These are phyloP conservation scores for Drosophila nannoptera DNA, from an alignment of 1,140 invertebrate genomes.

Conservation along the genomic window DNA sequence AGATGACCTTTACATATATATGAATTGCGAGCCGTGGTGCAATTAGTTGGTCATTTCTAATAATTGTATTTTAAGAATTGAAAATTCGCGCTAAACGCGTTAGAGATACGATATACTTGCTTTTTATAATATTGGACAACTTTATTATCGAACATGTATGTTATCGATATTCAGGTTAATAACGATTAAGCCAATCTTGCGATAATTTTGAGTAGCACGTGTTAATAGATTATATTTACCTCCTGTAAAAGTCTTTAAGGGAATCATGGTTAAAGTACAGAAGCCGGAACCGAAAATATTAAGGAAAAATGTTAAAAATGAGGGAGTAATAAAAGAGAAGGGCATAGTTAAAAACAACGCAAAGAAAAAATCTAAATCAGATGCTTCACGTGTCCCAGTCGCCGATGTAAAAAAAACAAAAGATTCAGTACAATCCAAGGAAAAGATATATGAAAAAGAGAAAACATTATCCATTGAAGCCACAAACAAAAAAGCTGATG, in stretches of 20 bases:
- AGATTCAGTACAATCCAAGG: constrained; percentile 8
- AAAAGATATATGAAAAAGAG: constrained; percentile 18
- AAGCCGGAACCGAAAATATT: constrained; percentile 63
- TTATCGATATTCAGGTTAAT: neutral
- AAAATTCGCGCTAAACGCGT: too few relatives aligned
- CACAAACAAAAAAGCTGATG: constrained; percentile 12
- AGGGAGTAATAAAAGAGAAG: constrained; percentile 55
- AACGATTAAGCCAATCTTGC: neutral
- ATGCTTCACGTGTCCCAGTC: neutral
- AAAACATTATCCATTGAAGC: constrained; percentile 18
- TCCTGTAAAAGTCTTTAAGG: constrained; percentile 18
- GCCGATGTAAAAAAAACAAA: constrained; percentile 13
- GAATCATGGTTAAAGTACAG: constrained; percentile 66
- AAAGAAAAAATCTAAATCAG: constrained; percentile 32
- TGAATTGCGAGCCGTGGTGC: neutral
- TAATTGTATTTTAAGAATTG: neutral
- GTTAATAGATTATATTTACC: constrained; percentile 48
- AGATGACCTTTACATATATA: constrained; percentile 33
- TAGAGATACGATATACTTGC: too few relatives aligned
- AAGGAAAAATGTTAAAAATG: constrained; percentile 43
- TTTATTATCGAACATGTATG: too few relatives aligned
- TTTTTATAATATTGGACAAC: too few relatives aligned
- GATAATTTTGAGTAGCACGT: constrained; percentile 38
- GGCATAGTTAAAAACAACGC: constrained; percentile 32
- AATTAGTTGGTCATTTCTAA: too few relatives aligned